Base-by-base conservation (phyloP, 2,113 vertebrate genomes). In the Hystrix cristata region DNA sequence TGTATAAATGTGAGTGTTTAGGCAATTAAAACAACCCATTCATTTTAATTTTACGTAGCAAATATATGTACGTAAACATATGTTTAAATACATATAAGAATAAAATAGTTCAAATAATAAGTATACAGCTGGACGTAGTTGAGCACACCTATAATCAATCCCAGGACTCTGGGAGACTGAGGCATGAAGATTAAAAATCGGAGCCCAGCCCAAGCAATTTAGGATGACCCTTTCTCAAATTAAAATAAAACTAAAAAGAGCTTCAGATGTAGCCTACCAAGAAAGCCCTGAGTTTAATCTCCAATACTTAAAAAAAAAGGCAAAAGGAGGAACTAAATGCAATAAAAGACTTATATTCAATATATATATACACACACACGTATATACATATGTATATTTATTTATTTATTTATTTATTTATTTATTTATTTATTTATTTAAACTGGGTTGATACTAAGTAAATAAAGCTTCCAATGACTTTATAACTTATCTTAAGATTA, bases 251-350 rank as follows among this genome's bases (percentile, higher is more conserved):
- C 25, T 51, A 15, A 29, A 76, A 48, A 29, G 25, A 76, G 27
- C 12, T 27, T 27, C 71, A 48, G 21, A 48, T 76, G 43, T 76
- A 48, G 21, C 7, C 51, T 76, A 76, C 46, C 43, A 48, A 76
- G 48, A 51, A 51, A 76, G 25, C 27, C 12, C 43, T 76, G 43
- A 48, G 38, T 46, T 76, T 76, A 76, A 29, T 48, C 46, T 27
- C 11, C 23, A 48, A 13, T 76, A 76, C 12, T 76, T 5, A 48
- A 48, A 46, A 74, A 12, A 67, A 48, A 2, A 74, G 25, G 6
- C 48, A 19, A 96, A 74, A 62, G 88, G 10, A 87, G 19, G 16
- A 91, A 87, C n/a, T 95, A 95, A 72, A 3, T 57, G 21, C 27
- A 78, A 25, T 65, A 79, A 82, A 94, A 38, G 78, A 60, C 80